Evolutionary conservation across 1,140 invertebrate genomes (phyloP).

Genomic region (Antheraea pernyi): DNA sequence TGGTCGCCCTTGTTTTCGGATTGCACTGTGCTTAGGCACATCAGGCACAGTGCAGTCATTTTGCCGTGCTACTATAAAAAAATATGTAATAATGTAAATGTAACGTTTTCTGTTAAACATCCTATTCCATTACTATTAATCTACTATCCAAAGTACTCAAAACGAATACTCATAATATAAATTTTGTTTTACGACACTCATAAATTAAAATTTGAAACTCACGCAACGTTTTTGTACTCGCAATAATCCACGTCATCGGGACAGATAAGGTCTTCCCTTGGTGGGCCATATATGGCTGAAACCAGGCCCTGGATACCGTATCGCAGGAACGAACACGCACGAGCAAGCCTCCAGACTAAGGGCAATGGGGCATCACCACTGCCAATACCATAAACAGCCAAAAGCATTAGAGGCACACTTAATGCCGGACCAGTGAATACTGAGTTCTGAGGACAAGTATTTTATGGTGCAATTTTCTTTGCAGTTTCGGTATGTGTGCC

Average conservation of each 20-base stretch:
- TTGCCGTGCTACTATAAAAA: too few species aligned
- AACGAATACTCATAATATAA: too few species aligned
- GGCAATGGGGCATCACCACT: slow-evolving; percentile 82
- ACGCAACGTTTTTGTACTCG: slow-evolving; percentile 83
- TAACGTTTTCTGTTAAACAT: too few species aligned
- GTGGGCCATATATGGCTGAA: slow-evolving; percentile 87
- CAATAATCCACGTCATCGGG: slow-evolving; percentile 84
- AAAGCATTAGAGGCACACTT: slow-evolving; percentile 87
- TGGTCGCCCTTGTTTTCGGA: too few species aligned
- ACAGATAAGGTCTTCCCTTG: slow-evolving; percentile 84
- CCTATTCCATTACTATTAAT: too few species aligned
- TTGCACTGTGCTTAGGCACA: too few species aligned
- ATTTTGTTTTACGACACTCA: too few species aligned
- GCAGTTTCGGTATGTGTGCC: too few species aligned
- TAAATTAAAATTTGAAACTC: slow-evolving; percentile 27
- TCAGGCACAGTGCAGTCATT: too few species aligned
- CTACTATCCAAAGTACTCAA: too few species aligned
- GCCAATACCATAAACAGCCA: slow-evolving; percentile 89
- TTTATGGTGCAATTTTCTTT: too few species aligned
- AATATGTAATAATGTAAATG: background rate
- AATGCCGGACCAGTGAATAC: slow-evolving; percentile 88
- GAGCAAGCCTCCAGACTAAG: slow-evolving; percentile 83
- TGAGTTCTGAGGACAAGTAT: slow-evolving; percentile 83
- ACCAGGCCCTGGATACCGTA: slow-evolving; percentile 88
- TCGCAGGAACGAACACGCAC: slow-evolving; percentile 92